These are phyloP conservation scores for Micrasema longulum DNA, from an alignment of 1,140 invertebrate genomes.

Conservation along the genomic window DNA sequence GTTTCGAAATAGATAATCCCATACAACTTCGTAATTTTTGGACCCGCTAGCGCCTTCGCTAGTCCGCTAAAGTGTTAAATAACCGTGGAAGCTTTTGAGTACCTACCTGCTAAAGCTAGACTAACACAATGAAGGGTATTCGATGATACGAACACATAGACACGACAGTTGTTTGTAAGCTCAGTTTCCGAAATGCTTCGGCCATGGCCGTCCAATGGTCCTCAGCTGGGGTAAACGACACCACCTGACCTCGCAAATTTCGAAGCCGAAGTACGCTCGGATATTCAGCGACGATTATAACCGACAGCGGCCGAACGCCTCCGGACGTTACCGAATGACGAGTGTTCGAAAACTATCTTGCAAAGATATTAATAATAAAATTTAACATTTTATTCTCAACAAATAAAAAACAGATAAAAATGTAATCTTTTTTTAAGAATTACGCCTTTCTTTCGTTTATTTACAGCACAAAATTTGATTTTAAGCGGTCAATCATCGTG, in stretches of 20 bases:
- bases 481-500: too few relatives aligned
- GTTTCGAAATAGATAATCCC: too few relatives aligned
- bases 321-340: slow-evolving; percentile 17
- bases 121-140: slow-evolving; percentile 5
- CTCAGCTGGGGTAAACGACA: slow-evolving; percentile 53
- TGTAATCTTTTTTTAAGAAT: too few relatives aligned
- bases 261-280: slow-evolving; percentile 24
- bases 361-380: too few relatives aligned
- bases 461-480: too few relatives aligned
- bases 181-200: slow-evolving; percentile 50
- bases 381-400: too few relatives aligned
- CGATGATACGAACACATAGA: slow-evolving; percentile 18
- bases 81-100: slow-evolving; percentile 6
- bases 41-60: too few relatives aligned
- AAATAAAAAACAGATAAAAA: too few relatives aligned
- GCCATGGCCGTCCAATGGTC: slow-evolving; percentile 53
- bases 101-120: slow-evolving; percentile 26
- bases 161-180: slow-evolving; percentile 38
- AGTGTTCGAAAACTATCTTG: too few relatives aligned
- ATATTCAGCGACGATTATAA: slow-evolving; percentile 30
- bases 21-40: too few relatives aligned
- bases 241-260: slow-evolving; percentile 54
- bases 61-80: background rate
- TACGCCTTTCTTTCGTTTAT: too few relatives aligned
- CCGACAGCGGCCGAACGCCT: slow-evolving; percentile 29